Evolutionary conservation across 2,113 vertebrate genomes (phyloP), one percentile per base, ranked within the genome.

Genomic region (Anseranas semipalmata): DNA sequence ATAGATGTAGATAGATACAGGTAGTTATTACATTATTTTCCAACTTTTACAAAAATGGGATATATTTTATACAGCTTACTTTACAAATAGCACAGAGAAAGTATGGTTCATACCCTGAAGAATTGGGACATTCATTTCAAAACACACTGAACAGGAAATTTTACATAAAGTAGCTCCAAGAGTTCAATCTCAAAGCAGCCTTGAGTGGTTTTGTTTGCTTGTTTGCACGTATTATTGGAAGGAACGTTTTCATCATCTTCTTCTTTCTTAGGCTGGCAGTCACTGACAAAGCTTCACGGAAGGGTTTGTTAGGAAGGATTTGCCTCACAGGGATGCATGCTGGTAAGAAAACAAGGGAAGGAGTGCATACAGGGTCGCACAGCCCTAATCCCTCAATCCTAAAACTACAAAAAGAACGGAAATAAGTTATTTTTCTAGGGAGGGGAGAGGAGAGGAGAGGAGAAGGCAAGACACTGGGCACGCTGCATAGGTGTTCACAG

Each of bases 1-100:
- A 82, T 30, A 91, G 93, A 81, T 92, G 50, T 81, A 81, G 91
- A 73, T 74, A 80, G 89, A 78, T 89, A 75, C 65, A 78, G 48
- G 77, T 95, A 92, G 84, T 85, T 95, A 87, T 39, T 48, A 88
- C 33, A 78, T 85, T 89, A 91, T 87, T 91, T 91, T 78, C 77
- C 43, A 94, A 75, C 86, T 92, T 91, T 83, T 85, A 74, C 12
- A 67, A 87, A 78, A 95, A 45, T 7, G 4, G 7, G n/a, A 48
- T 81, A 12, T 89, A 78, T 85, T 95, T 93, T 87, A 79, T 73
- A 70, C 10, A 76, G 24, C 11, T 82, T 87, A 39, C n/a, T 87
- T 92, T 89, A 60, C 21, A 35, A 82, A 90, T 18, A 82, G 8
- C 19, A 68, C 21, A 81, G 58, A 70, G 30, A 95, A 95, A 90